Base-by-base conservation (phyloP, 2,113 vertebrate species). In the Abramis brama region DNA sequence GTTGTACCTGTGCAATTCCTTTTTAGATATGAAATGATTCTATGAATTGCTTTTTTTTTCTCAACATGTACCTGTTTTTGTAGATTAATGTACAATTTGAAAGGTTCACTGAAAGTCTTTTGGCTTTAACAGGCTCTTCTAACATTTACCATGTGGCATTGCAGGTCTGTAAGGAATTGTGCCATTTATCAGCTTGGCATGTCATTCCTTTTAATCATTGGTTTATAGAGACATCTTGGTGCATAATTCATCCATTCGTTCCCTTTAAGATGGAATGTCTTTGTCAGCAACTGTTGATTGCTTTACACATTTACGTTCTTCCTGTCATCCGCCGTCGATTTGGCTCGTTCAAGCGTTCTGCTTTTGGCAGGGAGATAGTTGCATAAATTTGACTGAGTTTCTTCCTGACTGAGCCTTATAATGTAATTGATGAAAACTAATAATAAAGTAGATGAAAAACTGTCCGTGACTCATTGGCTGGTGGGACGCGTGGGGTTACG, bases 391-490 rank as follows among this genome's bases (percentile, higher is more conserved):
- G 57, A 73, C 79, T 80, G 82, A 87, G 79, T 83, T n/a, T 83
- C 74, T 73, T 77, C 12, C 12, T 39, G 88, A 86, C 82, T 88
- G 62, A 80, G 68, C 13, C 83, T 87, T 90, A 82, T 82, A 85
- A 45, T 47, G 73, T 86, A 86, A 87, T 86, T 87, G 86, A 88
- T 89, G 85, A 88, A 91, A 86, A 83, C 87, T 90, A 70, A 90
- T 88, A 89, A 90, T 62, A 79, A 86, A 80, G 88, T 79, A 89
- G 89, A 93, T 90, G 77, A 55, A 90, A 85, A 85, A 50, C 82
- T 25, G 79, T 9, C 74, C 50, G 73, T 91, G 88, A 91, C 79
- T 93, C 88, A 89, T 75, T 83, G 77, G 52, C 71, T 68, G 39
- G 23, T 66, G 86, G 83, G 85, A 91, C 47, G 70, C 1, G 33